Evolutionary conservation across 2,888 invertebrate genomes (phyloP).

Genomic region (Sialis fuliginosa): DNA sequence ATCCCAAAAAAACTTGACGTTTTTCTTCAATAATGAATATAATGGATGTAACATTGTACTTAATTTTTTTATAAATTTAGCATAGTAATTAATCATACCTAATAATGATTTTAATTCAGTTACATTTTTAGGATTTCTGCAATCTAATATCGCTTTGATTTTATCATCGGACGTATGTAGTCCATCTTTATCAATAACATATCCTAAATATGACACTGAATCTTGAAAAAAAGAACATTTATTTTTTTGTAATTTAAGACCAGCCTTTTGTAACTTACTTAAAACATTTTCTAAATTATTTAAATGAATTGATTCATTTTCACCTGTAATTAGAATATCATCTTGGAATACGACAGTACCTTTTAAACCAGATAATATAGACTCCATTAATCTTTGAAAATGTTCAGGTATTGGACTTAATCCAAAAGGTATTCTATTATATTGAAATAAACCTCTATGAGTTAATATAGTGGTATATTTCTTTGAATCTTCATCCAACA

Average conservation of each 20-base stretch:
- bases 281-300: not conserved
- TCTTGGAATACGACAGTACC: not conserved
- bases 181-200: not conserved
- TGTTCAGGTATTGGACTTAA: not conserved
- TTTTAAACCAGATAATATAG: not conserved
- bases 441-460: slow-evolving; percentile 2
- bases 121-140: not conserved
- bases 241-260: not conserved
- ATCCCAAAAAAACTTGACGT: not conserved
- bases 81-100: not conserved
- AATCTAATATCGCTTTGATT: not conserved
- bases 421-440: not conserved
- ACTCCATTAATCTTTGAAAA: not conserved
- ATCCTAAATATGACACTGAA: not conserved
- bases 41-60: slow-evolving; percentile 7
- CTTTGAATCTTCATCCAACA: slow-evolving; percentile 1
- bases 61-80: not conserved
- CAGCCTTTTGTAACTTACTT: not conserved
- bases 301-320: not conserved
- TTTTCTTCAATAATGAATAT: slow-evolving; percentile 7
- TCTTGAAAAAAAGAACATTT: slow-evolving; percentile 1
- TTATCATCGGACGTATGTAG: not conserved
- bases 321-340: not conserved
- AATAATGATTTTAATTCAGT: not conserved
- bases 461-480: not conserved